Percentiles rank a stretch among this genome's conserved stretches.
Conservation (phyloP, 2,797 vertebrate genomes). For the Gobionotothen gibberifrons region DNA sequence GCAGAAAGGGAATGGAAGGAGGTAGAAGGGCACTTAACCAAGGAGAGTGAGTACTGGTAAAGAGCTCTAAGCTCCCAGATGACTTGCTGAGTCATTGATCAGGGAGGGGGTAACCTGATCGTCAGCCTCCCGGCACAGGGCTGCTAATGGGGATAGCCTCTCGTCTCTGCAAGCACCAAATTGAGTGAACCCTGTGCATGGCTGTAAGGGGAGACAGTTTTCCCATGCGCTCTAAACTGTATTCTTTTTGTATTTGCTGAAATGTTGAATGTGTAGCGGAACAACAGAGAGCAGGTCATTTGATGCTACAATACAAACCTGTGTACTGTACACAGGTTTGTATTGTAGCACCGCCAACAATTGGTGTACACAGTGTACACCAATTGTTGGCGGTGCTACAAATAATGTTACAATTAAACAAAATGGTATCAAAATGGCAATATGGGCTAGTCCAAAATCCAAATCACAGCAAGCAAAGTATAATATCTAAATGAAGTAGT, state of each 20-base stretch:
- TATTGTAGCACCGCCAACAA: too few species aligned
- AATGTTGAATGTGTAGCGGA: conserved; percentile 4
- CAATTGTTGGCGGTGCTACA: not conserved
- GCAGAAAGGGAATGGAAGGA: conserved; percentile 53
- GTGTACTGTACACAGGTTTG: too few species aligned
- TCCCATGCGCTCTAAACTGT: not conserved
- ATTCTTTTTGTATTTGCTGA: conserved; percentile 5
- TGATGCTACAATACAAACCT: conserved; percentile 6
- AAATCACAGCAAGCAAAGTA: too few species aligned
- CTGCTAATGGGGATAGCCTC: conserved; percentile 45
- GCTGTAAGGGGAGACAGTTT: not conserved
- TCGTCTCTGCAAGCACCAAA: conserved; percentile 9
- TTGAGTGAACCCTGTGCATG: conserved; percentile 13
- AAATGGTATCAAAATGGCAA: too few species aligned
- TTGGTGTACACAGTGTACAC: too few species aligned
- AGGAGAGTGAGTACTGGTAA: conserved; percentile 39
- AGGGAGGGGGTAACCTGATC: conserved; percentile 48
- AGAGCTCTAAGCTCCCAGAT: conserved; percentile 50
- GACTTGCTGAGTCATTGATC: conserved; percentile 67
- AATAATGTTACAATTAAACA: not conserved
- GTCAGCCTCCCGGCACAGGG: conserved; percentile 20
- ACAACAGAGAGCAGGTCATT: not conserved
- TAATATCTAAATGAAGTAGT: too few species aligned
- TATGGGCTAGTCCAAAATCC: too few species aligned
- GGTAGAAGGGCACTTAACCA: conserved; percentile 57